Percentiles rank a stretch among this genome's conserved stretches.
Evolutionary conservation across 2,888 invertebrate species (phyloP).

Genomic region (Lasioglossum malachurum): DNA sequence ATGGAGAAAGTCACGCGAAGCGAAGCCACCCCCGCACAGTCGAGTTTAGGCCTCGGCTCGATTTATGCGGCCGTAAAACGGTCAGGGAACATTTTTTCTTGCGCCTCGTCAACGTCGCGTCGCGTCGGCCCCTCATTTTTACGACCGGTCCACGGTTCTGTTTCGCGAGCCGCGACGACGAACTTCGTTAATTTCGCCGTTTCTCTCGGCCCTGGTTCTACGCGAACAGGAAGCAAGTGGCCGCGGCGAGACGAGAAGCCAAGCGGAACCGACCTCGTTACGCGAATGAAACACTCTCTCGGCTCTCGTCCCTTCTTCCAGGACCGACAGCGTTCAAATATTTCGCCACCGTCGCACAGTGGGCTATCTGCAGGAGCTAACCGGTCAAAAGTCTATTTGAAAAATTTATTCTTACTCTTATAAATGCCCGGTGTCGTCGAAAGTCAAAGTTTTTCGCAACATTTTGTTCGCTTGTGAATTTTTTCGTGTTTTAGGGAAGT

Average conservation of each 20-base stretch:
- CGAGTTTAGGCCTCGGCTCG: not conserved
- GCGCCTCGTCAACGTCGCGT: not conserved
- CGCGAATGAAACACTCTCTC: constrained; percentile 8
- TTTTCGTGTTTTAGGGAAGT: too few relatives aligned
- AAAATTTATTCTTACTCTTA: too few relatives aligned
- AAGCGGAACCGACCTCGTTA: constrained; percentile 5
- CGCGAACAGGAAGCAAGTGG: constrained; percentile 6
- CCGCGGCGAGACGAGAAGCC: not conserved
- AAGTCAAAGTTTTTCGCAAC: too few relatives aligned
- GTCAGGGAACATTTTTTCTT: constrained; percentile 13
- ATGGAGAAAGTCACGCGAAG: constrained; percentile 13
- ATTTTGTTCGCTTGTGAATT: too few relatives aligned
- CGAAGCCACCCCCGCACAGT: not conserved
- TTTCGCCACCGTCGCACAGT: not conserved
- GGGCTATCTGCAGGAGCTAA: too few relatives aligned
- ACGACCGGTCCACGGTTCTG: not conserved
- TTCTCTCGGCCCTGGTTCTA: not conserved
- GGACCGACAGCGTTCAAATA: not conserved
- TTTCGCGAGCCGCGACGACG: not conserved
- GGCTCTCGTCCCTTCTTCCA: not conserved
- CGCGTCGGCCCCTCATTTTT: not conserved
- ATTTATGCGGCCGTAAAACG: constrained; percentile 5
- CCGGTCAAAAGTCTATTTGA: too few relatives aligned
- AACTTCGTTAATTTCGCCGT: constrained; percentile 34
- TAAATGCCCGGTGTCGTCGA: too few relatives aligned